Base-by-base conservation (phyloP, 2,113 vertebrate genomes). In the Lethenteron camtschaticum region DNA sequence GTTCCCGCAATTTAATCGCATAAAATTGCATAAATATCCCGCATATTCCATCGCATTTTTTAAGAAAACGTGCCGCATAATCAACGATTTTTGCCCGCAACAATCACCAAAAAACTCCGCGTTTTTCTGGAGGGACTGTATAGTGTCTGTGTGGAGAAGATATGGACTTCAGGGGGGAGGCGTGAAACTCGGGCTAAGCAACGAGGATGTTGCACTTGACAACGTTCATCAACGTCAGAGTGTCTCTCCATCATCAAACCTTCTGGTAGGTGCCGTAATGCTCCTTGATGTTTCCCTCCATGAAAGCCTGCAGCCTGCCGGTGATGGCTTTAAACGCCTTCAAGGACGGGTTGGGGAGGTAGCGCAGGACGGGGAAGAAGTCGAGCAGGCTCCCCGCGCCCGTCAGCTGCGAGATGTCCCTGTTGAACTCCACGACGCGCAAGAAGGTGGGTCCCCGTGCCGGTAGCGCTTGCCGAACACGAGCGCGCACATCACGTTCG, bases 391-490 rank as follows among this genome's bases (percentile, higher is more conserved):
- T 83, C 5, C 78, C 76, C 2, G 73, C 73, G 10, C 63, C 20
- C 41, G 41, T 41, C 41, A 41, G 41, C 41, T 41, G 41, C 6
- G 77, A 77, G 68, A 77, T 77, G 9, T 75, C 69, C 59, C 79
- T 79, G 71, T 81, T 71, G 12, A 82, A 70, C 16, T 75, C 73
- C 55, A 80, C 72, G 12, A 81, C 73, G 2, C 69, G 77, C 68
- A 84, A 79, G 75, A 84, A 85, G 58, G 83, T 78, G n/a, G 79
- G 69, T 86, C 78, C 3, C 71, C 72, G 57, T 82, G 74, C 14
- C 81, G 74, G 55, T 79, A 84, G 11, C 75, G 77, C 77, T 82
- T 81, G 56, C 81, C 79, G 74, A 83, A 84, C 60, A 79, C 80
- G 8, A 84, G 74, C 5, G 78, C 73, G 60, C 72, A 80, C 59